Conservation (phyloP, 2,888 invertebrate species). For the Hydrotaea cyrtoneurina region DNA sequence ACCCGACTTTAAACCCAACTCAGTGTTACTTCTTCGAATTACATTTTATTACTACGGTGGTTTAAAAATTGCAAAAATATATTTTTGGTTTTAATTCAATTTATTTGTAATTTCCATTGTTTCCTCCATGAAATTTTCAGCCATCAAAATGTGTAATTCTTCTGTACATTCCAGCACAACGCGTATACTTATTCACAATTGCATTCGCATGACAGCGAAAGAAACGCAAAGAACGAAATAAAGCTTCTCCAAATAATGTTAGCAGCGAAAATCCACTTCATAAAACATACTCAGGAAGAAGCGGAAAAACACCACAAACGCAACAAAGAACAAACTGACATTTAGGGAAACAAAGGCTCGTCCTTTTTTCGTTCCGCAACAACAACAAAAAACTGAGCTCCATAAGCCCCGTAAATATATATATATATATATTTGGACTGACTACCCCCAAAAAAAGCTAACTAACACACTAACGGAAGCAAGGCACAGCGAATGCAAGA, state of each 20-base stretch:
- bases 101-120: background rate
- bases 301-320: background rate
- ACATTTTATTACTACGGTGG: too few species aligned
- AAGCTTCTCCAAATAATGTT: background rate
- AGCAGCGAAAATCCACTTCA: background rate
- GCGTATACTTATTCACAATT: background rate
- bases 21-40: too few species aligned
- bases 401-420: background rate
- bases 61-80: too few species aligned
- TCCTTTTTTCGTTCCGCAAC: background rate
- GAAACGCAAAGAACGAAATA: background rate
- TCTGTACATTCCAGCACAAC: background rate
- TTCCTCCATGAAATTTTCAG: background rate
- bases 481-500: background rate
- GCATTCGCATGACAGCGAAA: background rate
- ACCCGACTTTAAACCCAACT: too few species aligned
- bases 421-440: too few species aligned
- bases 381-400: background rate
- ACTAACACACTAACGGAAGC: background rate
- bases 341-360: background rate
- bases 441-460: background rate
- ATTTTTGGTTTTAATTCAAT: too few species aligned
- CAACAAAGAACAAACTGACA: background rate
- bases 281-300: background rate
- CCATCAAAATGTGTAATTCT: background rate